Evolutionary conservation across 2,113 vertebrate genomes (phyloP).

Genomic region (Myocastor coypus): DNA sequence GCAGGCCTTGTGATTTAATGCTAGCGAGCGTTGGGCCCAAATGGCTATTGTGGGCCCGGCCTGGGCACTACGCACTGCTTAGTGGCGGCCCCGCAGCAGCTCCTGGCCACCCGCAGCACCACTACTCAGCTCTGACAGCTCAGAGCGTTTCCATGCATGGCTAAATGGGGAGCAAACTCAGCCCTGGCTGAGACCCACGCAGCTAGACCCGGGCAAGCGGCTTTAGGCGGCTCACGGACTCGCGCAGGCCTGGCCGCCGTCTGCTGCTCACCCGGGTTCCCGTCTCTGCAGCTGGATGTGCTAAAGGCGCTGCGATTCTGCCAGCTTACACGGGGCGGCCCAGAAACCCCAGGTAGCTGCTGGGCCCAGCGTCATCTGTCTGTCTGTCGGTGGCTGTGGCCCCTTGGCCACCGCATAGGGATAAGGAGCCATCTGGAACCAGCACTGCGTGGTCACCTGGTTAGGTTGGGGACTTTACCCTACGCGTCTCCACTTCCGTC

Average conservation of each 20-base stretch:
- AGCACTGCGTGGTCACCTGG: neutral
- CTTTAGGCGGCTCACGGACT: fast-evolving
- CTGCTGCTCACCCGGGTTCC: neutral
- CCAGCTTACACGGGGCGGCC: neutral
- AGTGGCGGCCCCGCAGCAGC: too few relatives aligned
- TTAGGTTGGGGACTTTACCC: neutral
- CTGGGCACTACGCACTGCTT: fast-evolving
- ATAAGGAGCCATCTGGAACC: neutral
- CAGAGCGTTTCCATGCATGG: neutral
- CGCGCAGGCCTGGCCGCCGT: fast-evolving
- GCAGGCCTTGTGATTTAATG: neutral
- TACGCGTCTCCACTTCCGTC: neutral
- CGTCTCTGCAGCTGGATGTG: neutral
- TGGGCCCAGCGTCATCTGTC: neutral
- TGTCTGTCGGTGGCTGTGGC: neutral
- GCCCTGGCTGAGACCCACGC: neutral
- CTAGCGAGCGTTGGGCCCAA: neutral
- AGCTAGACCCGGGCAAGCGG: neutral
- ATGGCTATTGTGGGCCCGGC: neutral
- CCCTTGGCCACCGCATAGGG: neutral
- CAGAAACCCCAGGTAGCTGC: fast-evolving
- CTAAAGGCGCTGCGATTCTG: fast-evolving
- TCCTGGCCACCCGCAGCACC: too few relatives aligned
- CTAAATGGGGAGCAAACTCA: neutral
- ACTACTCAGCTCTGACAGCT: neutral